These are phyloP conservation scores for Echinops telfairi DNA, from an alignment of 2,113 vertebrate genomes.

Conservation along the genomic window DNA sequence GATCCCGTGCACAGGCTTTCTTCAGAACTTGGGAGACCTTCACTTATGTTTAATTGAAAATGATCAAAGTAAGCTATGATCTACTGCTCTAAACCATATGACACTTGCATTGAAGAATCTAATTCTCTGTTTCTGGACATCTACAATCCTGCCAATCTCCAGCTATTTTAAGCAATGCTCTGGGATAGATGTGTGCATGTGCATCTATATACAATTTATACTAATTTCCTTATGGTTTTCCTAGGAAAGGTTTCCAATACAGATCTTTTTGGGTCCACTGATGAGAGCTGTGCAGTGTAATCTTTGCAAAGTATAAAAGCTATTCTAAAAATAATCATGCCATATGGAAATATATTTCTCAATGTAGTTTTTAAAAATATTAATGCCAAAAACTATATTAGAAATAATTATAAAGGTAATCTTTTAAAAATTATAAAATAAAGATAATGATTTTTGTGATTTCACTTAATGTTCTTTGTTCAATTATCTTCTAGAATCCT, in stretches of 20 bases:
- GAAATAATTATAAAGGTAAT: background rate
- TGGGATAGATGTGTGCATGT: background rate
- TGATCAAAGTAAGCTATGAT: background rate
- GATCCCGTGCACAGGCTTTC: background rate
- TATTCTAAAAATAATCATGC: background rate
- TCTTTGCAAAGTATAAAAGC: background rate
- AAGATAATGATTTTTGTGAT: background rate
- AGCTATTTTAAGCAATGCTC: slow-evolving; percentile 4
- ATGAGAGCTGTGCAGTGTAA: slow-evolving; percentile 38
- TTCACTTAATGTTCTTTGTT: background rate
- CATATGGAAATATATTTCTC: background rate
- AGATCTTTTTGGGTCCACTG: background rate
- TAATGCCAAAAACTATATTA: background rate
- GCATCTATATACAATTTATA: background rate
- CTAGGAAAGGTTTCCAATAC: background rate
- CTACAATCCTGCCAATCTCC: background rate
- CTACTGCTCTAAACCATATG: background rate
- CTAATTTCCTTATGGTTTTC: slow-evolving; percentile 34
- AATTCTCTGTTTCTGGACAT: background rate
- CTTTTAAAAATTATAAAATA: background rate
- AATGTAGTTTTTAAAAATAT: background rate
- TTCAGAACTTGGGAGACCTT: background rate
- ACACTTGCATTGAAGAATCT: background rate
- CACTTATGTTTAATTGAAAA: background rate
- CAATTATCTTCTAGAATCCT: background rate